A percentile compares a stretch with the other conserved stretches of the same genome.
phyloP scores from a whole-genome alignment of 2,888 invertebrate genomes.

The Phorcus lineatus region DNA sequence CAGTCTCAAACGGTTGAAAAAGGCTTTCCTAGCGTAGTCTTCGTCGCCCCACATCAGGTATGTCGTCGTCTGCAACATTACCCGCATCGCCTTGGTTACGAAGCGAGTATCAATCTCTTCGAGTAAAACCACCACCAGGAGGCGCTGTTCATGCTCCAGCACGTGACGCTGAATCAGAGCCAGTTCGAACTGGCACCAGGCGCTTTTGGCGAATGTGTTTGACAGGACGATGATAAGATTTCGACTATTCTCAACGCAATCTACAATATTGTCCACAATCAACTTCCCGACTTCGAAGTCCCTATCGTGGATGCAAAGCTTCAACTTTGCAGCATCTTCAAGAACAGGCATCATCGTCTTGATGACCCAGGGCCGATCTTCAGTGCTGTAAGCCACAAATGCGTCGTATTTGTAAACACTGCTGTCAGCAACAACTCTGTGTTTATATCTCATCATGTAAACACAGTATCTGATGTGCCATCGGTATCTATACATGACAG shows the following conservation, averaged over 20 bases:
- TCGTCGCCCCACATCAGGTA: constrained; percentile 81
- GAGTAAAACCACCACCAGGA: constrained; percentile 81
- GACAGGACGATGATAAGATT: constrained; percentile 82
- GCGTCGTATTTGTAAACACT: constrained; percentile 79
- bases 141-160: constrained; percentile 77
- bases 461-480: constrained; percentile 79
- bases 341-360: constrained; percentile 82
- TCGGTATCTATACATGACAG: constrained; percentile 77
- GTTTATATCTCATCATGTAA: constrained; percentile 56
- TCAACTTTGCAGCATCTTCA: constrained; percentile 77
- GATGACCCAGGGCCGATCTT: constrained; percentile 82
- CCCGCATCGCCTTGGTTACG: constrained; percentile 81
- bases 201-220: constrained; percentile 81
- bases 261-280: constrained; percentile 83
- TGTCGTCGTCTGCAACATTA: constrained; percentile 83
- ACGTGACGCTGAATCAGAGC: constrained; percentile 81
- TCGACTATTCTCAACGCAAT: constrained; percentile 82
- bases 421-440: background rate
- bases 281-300: constrained; percentile 84
- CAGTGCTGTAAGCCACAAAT: constrained; percentile 83
- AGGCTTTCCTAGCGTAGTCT: background rate
- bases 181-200: constrained; percentile 86
- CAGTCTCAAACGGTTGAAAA: background rate
- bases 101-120: constrained; percentile 81
- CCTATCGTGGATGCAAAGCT: constrained; percentile 82